These are phyloP conservation scores for Podarcis cretensis DNA, from an alignment of 2,113 vertebrate genomes.

Conservation along the genomic window DNA sequence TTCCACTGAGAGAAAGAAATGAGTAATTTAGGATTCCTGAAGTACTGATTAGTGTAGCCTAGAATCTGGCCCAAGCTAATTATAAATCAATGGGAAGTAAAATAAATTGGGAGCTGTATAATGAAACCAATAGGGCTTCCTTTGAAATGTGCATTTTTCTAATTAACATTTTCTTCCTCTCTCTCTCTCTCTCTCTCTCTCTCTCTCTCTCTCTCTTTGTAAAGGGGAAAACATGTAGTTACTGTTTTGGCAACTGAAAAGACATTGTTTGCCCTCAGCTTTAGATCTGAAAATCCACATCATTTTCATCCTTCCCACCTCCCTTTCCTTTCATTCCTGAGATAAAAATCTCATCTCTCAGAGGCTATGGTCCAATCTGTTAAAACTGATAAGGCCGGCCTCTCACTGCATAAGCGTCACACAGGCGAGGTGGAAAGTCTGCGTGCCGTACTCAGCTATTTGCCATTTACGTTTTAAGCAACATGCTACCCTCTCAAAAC, in stretches of 20 bases:
- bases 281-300: conserved; percentile 7
- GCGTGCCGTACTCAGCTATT: background rate
- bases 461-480: background rate
- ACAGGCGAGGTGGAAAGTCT: background rate
- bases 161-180: conserved; percentile 22
- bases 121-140: conserved; percentile 13
- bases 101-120: conserved; percentile 47
- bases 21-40: conserved; percentile 41
- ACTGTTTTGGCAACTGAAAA: background rate
- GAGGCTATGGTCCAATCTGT: background rate
- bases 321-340: background rate
- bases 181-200: too few relatives aligned
- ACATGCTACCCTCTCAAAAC: background rate
- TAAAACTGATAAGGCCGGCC: background rate
- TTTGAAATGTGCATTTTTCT: background rate
- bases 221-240: background rate
- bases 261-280: background rate
- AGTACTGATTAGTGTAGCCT: conserved; percentile 40
- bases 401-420: background rate
- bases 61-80: conserved; percentile 30
- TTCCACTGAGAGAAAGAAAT: conserved; percentile 25
- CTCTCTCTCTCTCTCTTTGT: too few relatives aligned
- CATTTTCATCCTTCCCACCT: background rate
- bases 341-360: conserved; percentile 6
- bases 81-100: conserved; percentile 46